Conservation (phyloP, 2,797 vertebrate genomes). For the Coregonus sp. region DNA sequence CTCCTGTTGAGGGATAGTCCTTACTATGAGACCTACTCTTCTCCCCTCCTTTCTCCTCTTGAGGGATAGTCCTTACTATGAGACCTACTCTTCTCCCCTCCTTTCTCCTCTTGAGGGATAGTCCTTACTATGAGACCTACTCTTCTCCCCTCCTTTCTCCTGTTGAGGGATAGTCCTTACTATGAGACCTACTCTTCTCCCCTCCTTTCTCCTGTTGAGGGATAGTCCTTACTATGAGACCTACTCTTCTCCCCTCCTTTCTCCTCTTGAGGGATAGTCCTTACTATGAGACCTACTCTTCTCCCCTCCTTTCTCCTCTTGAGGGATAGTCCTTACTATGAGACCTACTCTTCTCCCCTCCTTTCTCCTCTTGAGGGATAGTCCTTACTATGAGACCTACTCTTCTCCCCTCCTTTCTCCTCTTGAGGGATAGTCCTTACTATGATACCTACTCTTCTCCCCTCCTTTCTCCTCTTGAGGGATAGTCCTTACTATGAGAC, state of each 20-base stretch:
- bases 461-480: not conserved
- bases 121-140: too few species aligned
- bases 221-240: too few species aligned
- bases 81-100: not conserved
- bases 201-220: not conserved
- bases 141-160: not conserved
- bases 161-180: too few species aligned
- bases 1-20: too few species aligned
- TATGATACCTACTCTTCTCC: not conserved
- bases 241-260: not conserved
- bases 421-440: too few species aligned
- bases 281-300: not conserved
- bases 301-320: not conserved
- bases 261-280: not conserved
- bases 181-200: not conserved
- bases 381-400: too few species aligned
- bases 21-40: not conserved
- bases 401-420: too few species aligned
- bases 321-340: too few species aligned
- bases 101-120: not conserved
- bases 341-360: too few species aligned
- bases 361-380: too few species aligned
- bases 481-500: too few species aligned
- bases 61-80: too few species aligned
- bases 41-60: not conserved